phyloP scores from a whole-genome alignment of 2,888 invertebrate genomes.

The Ephialtes manifestator region DNA sequence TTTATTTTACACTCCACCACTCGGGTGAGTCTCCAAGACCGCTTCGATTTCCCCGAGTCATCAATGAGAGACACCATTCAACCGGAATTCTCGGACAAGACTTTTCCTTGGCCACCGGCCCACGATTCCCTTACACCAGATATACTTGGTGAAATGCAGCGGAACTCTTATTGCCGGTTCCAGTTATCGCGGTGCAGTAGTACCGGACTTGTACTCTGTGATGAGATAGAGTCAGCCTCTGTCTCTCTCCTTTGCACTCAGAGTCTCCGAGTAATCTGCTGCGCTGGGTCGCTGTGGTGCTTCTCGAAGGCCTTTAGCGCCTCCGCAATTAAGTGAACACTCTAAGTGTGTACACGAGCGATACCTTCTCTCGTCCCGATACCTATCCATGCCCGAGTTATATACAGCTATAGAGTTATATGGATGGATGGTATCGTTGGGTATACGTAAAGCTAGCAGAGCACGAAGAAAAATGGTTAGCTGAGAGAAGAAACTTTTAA shows the following conservation, averaged over 20 bases:
- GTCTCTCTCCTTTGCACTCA: background rate
- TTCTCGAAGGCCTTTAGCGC: constrained; percentile 78
- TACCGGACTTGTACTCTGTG: background rate
- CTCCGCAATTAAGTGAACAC: constrained; percentile 81
- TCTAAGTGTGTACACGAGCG: constrained; percentile 70
- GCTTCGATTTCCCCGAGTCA: constrained; percentile 73
- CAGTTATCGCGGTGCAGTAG: background rate
- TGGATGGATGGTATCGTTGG: constrained; percentile 29
- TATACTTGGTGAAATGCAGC: constrained; percentile 62
- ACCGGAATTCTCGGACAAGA: constrained; percentile 70
- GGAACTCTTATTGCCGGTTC: constrained; percentile 69
- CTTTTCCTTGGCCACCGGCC: constrained; percentile 65
- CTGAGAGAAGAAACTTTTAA: too few species aligned
- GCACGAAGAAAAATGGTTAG: too few species aligned
- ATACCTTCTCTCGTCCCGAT: constrained; percentile 71
- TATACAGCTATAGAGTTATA: constrained; percentile 23
- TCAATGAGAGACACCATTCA: constrained; percentile 74
- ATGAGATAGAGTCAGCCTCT: background rate
- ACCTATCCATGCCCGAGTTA: constrained; percentile 47
- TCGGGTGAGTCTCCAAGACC: constrained; percentile 60
- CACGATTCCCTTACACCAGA: constrained; percentile 27
- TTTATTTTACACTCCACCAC: constrained; percentile 78
- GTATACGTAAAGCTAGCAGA: constrained; percentile 1
- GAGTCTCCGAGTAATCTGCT: constrained; percentile 28
- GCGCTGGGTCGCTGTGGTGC: background rate